phyloP scores from a whole-genome alignment of 2,797 vertebrate genomes.

The Harpagifer antarcticus region DNA sequence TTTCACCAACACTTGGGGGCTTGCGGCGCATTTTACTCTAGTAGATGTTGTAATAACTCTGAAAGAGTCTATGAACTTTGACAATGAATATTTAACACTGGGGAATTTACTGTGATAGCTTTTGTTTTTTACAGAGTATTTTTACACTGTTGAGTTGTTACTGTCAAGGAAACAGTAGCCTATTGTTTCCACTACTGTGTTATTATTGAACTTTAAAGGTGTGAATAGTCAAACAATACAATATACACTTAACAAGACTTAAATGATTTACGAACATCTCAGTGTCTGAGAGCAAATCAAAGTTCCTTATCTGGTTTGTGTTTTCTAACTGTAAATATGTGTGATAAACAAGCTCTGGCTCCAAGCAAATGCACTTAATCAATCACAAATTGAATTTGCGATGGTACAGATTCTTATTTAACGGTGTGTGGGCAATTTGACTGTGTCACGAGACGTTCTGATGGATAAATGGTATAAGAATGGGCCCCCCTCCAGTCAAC shows the following conservation, averaged over 20 bases:
- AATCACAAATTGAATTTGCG: constrained; percentile 73
- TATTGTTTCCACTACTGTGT: not conserved
- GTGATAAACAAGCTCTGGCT: constrained; percentile 58
- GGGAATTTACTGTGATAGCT: too few relatives aligned
- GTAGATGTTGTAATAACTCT: too few relatives aligned
- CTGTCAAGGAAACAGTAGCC: too few relatives aligned
- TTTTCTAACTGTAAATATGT: constrained; percentile 51
- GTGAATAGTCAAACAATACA: not conserved
- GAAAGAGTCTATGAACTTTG: too few relatives aligned
- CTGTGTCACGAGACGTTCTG: constrained; percentile 87
- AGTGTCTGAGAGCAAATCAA: constrained; percentile 9
- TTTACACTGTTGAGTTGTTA: too few relatives aligned
- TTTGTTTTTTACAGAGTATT: too few relatives aligned
- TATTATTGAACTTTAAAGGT: not conserved
- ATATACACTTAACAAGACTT: not conserved
- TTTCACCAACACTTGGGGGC: too few relatives aligned
- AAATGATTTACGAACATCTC: constrained; percentile 9
- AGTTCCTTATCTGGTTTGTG: constrained; percentile 16
- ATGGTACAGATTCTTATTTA: constrained; percentile 76
- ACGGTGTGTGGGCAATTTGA: constrained; percentile 73
- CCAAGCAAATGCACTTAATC: constrained; percentile 69
- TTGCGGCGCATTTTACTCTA: too few relatives aligned
- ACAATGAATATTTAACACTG: too few relatives aligned
- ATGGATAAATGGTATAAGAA: constrained; percentile 87
- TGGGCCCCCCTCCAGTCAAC: constrained; percentile 73